phyloP scores from a whole-genome alignment of 2,797 vertebrate species.

The Poecilia velifera region DNA sequence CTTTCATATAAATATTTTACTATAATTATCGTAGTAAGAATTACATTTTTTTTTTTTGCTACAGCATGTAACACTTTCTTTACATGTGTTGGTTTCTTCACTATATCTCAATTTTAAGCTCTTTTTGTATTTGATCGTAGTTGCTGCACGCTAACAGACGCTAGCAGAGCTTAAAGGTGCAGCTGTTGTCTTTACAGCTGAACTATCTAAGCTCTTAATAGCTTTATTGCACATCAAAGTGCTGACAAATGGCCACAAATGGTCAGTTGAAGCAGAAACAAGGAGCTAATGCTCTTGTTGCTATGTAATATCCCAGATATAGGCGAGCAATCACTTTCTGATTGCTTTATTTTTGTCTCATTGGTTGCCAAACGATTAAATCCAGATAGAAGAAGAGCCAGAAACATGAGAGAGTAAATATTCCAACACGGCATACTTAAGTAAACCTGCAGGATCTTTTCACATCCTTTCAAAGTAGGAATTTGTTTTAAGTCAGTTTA shows the following conservation, averaged over 20 bases:
- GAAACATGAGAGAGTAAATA: background rate
- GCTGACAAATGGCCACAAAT: slow-evolving; percentile 24
- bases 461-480: background rate
- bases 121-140: slow-evolving; percentile 3
- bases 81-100: background rate
- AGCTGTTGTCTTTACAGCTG: slow-evolving; percentile 17
- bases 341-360: background rate
- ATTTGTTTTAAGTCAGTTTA: background rate
- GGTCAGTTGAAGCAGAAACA: slow-evolving; percentile 7
- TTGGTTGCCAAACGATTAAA: background rate
- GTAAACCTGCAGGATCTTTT: background rate
- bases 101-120: background rate
- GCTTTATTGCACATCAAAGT: slow-evolving; percentile 46
- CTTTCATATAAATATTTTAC: background rate
- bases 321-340: background rate
- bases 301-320: slow-evolving; percentile 7
- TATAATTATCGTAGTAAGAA: background rate
- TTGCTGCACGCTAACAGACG: slow-evolving; percentile 29
- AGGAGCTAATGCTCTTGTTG: slow-evolving; percentile 15
- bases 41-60: no score
- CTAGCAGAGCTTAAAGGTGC: slow-evolving; percentile 20
- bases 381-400: background rate
- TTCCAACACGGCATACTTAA: background rate
- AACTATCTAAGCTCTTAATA: slow-evolving; percentile 27
- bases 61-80: background rate